Conservation (phyloP, 2,113 vertebrate genomes). For the Microcebus ravelobensis region DNA sequence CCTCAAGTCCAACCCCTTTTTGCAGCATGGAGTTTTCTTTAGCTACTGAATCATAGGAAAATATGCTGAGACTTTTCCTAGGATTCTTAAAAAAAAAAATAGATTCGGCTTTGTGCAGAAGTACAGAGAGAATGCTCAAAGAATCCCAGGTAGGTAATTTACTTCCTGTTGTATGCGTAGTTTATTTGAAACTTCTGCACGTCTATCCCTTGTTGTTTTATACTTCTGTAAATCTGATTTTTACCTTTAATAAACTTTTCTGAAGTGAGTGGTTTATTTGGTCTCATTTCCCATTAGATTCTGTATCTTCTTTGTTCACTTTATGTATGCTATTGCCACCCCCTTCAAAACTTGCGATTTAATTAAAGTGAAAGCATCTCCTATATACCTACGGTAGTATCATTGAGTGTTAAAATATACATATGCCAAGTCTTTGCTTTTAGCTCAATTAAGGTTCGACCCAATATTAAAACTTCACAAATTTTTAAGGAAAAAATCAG, state of each 20-base stretch:
- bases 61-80: not conserved
- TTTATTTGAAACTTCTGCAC: not conserved
- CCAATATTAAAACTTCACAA: not conserved
- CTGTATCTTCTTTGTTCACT: not conserved
- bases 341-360: not conserved
- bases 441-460: not conserved
- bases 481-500: slow-evolving; percentile 9
- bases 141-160: slow-evolving; percentile 81
- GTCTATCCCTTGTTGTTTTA: slow-evolving; percentile 53
- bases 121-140: not conserved
- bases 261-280: slow-evolving; percentile 79
- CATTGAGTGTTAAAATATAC: not conserved
- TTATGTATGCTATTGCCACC: not conserved
- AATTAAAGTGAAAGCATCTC: not conserved
- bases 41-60: slow-evolving; percentile 41
- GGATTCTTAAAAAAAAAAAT: not conserved
- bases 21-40: not conserved
- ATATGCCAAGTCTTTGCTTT: not conserved
- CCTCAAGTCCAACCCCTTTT: not conserved
- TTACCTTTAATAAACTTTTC: slow-evolving; percentile 85
- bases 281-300: slow-evolving; percentile 80
- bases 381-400: not conserved
- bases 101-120: not conserved
- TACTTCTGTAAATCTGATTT: slow-evolving; percentile 80
- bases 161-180: slow-evolving; percentile 37